Base-by-base conservation (phyloP, 2,888 invertebrate genomes). In the Morpho deidamia region DNA sequence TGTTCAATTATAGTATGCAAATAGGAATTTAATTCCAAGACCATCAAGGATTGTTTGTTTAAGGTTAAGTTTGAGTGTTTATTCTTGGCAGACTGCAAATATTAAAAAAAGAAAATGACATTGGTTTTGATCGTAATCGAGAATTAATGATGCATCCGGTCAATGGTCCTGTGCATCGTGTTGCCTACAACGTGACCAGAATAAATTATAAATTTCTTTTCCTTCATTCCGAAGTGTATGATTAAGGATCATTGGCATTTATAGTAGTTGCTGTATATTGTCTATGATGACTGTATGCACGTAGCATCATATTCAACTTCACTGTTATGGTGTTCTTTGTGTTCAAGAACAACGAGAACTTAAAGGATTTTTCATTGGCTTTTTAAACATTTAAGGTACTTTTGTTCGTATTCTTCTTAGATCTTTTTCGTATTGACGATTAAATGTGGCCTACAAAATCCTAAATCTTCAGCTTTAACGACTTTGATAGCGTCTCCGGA, bases 111-210 rank as follows among this genome's bases (percentile, higher is more conserved):
- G 2, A 14, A 35, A 11, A 12, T 12, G 23, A 37, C 10, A 8
- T 9, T 37, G 43, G 9, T 23, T 37, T 49, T 50, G 11, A 50
- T 50, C 43, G 32, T 37, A 35, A 49, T 14, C 43, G 32, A 43
- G 44, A 51, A 48, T 8, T 38, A 48, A 55, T 49, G 58, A 71
- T 63, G 47, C 49, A 44, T 51, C 9, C 34, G 54, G 46, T 55
- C 62, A 59, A 48, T 42, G 44, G 63, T 62, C 65, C 42, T 44
- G 43, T 43, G 32, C 44, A 38, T 60, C 56, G 57, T 67, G 64
- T 68, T 67, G 66, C 49, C 47, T 47, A 46, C 52, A 49, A 69
- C 77, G 77, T 74, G 79, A 46, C 37, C 47, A 35, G 78, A 70
- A 79, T 79, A 69, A 53, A 69, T 74, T 72, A 66, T 12, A 33